phyloP scores from a whole-genome alignment of 2,113 vertebrate species.

The Crypturellus undulatus region DNA sequence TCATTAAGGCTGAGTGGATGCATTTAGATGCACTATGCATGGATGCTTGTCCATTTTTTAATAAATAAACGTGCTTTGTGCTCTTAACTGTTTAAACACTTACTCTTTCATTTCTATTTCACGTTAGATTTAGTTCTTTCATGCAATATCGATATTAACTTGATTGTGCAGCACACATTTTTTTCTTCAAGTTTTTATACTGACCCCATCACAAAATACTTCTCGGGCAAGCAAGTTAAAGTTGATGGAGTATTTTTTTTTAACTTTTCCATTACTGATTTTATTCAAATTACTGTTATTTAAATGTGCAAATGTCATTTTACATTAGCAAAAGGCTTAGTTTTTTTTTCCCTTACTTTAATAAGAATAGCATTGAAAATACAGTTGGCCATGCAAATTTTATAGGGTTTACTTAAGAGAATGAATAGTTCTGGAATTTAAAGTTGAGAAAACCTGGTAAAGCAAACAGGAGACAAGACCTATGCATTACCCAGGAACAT shows the following conservation, averaged over 20 bases:
- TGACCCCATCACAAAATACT: slow-evolving; percentile 9
- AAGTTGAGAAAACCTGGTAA: neutral
- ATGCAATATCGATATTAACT: slow-evolving; percentile 46
- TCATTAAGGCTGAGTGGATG: slow-evolving; percentile 63
- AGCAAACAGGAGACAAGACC: neutral
- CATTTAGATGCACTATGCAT: slow-evolving; percentile 51
- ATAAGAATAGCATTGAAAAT: slow-evolving; percentile 51
- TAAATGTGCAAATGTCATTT: slow-evolving; percentile 59
- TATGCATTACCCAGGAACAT: neutral
- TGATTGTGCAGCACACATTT: slow-evolving; percentile 30
- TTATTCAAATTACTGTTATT: slow-evolving; percentile 63
- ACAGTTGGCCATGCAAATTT: slow-evolving; percentile 45
- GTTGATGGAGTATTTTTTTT: slow-evolving; percentile 22
- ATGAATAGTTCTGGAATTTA: neutral
- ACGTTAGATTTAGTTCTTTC: slow-evolving; percentile 22
- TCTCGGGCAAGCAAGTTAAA: neutral
- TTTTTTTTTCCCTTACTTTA: neutral
- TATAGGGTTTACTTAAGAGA: slow-evolving; percentile 48
- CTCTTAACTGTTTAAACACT: slow-evolving; percentile 65
- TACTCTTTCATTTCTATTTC: slow-evolving; percentile 16
- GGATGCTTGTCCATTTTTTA: slow-evolving; percentile 44
- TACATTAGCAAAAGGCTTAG: slow-evolving; percentile 59
- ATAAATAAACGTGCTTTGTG: slow-evolving; percentile 69
- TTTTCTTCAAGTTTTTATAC: slow-evolving; percentile 14
- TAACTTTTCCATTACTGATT: slow-evolving; percentile 54